These are phyloP conservation scores for Dendrocincla fuliginosa DNA, from an alignment of 2,797 vertebrate genomes.

Conservation along the genomic window DNA sequence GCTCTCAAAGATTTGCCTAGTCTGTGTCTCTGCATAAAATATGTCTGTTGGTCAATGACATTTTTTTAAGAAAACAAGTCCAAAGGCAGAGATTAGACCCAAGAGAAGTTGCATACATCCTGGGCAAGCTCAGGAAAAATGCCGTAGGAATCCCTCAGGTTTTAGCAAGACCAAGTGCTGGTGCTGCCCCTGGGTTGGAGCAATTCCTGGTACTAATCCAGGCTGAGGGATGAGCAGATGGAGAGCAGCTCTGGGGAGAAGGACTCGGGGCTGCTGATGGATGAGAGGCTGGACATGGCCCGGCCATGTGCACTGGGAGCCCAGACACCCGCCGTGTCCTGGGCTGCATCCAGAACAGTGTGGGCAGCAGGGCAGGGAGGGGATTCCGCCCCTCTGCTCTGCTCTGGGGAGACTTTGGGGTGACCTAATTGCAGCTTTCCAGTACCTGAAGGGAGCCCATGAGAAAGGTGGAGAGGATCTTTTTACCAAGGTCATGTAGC, in stretches of 20 bases:
- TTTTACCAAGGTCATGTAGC: neutral
- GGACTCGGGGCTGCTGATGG: neutral
- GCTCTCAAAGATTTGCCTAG: neutral
- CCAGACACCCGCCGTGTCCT: neutral
- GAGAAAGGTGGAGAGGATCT: no score
- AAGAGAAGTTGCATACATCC: neutral
- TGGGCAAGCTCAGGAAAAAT: neutral
- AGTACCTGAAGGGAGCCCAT: neutral
- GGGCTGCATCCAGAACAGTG: neutral
- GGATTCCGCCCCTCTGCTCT: neutral
- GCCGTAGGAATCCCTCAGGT: neutral
- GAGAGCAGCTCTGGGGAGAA: neutral
- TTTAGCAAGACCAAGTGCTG: neutral
- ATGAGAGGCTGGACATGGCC: neutral
- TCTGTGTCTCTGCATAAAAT: neutral
- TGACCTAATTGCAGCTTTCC: neutral
- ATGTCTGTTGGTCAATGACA: neutral
- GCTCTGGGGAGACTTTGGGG: neutral
- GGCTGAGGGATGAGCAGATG: neutral
- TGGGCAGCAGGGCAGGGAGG: neutral
- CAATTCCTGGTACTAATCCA: accelerated
- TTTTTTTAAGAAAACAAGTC: neutral
- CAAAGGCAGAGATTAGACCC: neutral
- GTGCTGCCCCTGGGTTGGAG: neutral
- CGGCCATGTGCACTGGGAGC: neutral